These are phyloP conservation scores for Gryllus bimaculatus DNA, from an alignment of 1,140 invertebrate species.

Conservation along the genomic window DNA sequence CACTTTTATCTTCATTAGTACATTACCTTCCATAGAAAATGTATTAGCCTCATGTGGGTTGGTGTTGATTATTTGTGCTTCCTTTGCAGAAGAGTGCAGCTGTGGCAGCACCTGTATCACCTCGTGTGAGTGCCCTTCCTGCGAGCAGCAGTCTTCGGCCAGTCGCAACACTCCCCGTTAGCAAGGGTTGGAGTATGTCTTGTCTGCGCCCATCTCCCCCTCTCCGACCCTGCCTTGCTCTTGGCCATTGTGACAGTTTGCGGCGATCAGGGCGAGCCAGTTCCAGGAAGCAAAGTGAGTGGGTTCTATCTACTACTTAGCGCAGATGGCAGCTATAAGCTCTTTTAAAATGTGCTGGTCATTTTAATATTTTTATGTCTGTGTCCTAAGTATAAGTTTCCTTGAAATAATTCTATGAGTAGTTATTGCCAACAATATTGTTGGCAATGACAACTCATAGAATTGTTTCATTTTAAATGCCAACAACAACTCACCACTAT, in stretches of 20 bases:
- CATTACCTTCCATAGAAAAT: too few species aligned
- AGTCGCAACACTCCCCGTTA: background rate
- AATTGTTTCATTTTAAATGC: too few species aligned
- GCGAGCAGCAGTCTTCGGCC: conserved; percentile 12
- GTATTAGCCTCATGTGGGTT: too few species aligned
- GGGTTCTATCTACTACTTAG: too few species aligned
- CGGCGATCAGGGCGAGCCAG: conserved; percentile 16
- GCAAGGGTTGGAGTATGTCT: conserved; percentile 55
- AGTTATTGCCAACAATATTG: too few species aligned
- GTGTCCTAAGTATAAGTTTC: too few species aligned
- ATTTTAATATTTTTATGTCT: background rate
- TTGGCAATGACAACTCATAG: too few species aligned
- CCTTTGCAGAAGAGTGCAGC: conserved; percentile 5
- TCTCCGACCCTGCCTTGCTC: conserved; percentile 54
- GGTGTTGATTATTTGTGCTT: too few species aligned
- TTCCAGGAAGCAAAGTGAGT: conserved; percentile 30
- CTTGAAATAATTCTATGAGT: too few species aligned
- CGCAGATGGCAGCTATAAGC: background rate
- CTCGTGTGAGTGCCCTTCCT: conserved; percentile 17
- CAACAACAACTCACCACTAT: too few species aligned
- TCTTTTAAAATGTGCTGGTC: background rate
- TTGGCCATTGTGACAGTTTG: conserved; percentile 33
- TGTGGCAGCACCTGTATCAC: conserved; percentile 15
- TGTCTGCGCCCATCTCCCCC: conserved; percentile 70
- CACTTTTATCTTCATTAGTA: too few species aligned